Percentiles rank a stretch among this genome's conserved stretches.
Conservation (phyloP, 2,113 vertebrate species). For the Gopherus evgoodei region DNA sequence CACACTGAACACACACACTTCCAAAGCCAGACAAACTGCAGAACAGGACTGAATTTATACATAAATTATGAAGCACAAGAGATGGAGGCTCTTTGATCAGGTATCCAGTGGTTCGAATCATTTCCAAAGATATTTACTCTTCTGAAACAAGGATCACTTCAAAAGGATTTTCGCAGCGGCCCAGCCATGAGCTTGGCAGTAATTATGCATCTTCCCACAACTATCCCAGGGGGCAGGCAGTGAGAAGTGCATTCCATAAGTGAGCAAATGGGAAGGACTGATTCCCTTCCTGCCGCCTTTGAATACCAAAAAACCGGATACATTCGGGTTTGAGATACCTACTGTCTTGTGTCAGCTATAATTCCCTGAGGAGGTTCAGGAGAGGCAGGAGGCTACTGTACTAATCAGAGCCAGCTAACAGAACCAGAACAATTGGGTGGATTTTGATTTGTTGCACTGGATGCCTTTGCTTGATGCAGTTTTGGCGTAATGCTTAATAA, state of each 20-base stretch:
- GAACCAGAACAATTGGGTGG: background rate
- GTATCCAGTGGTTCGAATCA: background rate
- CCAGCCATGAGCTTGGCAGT: accelerated
- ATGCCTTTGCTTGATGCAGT: conserved; percentile 36
- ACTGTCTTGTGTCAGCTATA: background rate
- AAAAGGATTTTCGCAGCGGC: background rate
- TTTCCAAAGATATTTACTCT: background rate
- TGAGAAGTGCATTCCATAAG: background rate
- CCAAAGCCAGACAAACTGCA: background rate
- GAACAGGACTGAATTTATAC: background rate
- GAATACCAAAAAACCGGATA: accelerated
- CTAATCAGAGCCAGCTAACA: accelerated
- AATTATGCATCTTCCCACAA: background rate
- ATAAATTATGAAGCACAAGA: background rate
- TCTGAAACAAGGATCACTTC: background rate
- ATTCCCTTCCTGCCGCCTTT: background rate
- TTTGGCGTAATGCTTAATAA: conserved; percentile 18
- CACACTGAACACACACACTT: background rate
- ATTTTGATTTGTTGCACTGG: background rate
- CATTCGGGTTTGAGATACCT: background rate
- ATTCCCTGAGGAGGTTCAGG: background rate
- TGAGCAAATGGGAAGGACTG: background rate
- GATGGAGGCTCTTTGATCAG: background rate
- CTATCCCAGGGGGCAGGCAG: accelerated
- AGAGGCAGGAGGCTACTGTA: accelerated